Percentiles rank a stretch among this genome's conserved stretches.
Conservation (phyloP, 2,113 vertebrate species). For the Drymodes brunneopygia region DNA sequence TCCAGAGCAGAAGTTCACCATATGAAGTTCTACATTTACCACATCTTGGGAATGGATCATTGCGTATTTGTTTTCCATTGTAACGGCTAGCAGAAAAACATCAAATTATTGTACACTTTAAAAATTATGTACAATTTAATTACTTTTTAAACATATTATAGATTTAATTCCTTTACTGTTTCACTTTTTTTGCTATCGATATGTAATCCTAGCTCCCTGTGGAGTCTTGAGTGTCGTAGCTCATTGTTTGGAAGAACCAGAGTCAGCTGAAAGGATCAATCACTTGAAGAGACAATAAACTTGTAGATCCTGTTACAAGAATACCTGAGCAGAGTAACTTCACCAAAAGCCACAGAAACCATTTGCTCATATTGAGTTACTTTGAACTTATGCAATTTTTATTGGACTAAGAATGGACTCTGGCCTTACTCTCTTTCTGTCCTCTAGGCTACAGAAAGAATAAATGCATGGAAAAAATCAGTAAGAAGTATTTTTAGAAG, state of each 20-base stretch:
- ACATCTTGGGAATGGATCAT: not conserved
- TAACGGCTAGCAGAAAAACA: not conserved
- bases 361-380: conserved; percentile 1
- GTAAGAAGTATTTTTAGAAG: not conserved
- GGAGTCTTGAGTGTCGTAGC: not conserved
- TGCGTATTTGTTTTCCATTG: not conserved
- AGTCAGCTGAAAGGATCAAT: not conserved
- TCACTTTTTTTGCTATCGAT: not conserved
- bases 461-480: not conserved
- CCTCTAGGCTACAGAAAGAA: not conserved
- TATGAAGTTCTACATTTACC: not conserved
- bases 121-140: not conserved
- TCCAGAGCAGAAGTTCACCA: not conserved
- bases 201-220: not conserved
- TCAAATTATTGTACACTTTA: not conserved
- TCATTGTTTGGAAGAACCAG: not conserved
- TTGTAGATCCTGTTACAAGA: not conserved
- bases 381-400: not conserved
- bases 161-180: not conserved
- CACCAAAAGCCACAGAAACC: not conserved
- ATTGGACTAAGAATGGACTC: not conserved
- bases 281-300: not conserved
- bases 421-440: not conserved
- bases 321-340: not conserved
- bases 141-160: not conserved